Conservation (phyloP, 2,797 vertebrate species). For the Adelosebastes latens region DNA sequence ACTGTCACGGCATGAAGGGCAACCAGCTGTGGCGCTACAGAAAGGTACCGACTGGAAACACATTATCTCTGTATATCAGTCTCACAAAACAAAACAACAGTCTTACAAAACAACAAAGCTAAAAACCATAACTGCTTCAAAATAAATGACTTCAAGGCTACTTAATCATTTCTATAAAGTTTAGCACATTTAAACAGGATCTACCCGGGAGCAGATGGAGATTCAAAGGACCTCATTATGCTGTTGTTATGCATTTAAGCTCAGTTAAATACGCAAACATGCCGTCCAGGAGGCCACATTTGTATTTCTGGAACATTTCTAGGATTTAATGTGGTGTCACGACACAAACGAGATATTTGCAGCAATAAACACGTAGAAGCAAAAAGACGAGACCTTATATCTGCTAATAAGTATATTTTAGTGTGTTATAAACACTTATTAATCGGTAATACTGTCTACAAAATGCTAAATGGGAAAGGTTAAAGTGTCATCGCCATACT, state of each 20-base stretch:
- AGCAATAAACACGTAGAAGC: neutral
- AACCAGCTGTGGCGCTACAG: constrained; percentile 97
- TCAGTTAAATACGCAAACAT: neutral
- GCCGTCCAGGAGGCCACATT: neutral
- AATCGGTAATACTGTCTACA: too few relatives aligned
- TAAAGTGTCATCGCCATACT: neutral
- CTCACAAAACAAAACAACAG: too few relatives aligned
- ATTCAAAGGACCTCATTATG: constrained; percentile 2
- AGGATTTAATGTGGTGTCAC: neutral
- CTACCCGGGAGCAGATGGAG: neutral
- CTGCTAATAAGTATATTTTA: neutral
- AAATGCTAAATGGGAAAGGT: neutral
- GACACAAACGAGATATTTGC: neutral
- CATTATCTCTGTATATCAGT: neutral
- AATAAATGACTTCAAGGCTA: neutral
- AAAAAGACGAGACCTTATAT: neutral
- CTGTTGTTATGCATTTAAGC: neutral
- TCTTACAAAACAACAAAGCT: neutral
- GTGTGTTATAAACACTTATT: neutral
- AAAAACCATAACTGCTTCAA: neutral
- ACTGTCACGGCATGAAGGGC: constrained; percentile 97
- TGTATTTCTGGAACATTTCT: neutral
- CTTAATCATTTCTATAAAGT: neutral
- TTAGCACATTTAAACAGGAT: neutral
- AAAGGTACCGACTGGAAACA: constrained; percentile 75